These are phyloP conservation scores for Saimiri boliviensis DNA, from an alignment of 2,113 vertebrate species.

Conservation along the genomic window DNA sequence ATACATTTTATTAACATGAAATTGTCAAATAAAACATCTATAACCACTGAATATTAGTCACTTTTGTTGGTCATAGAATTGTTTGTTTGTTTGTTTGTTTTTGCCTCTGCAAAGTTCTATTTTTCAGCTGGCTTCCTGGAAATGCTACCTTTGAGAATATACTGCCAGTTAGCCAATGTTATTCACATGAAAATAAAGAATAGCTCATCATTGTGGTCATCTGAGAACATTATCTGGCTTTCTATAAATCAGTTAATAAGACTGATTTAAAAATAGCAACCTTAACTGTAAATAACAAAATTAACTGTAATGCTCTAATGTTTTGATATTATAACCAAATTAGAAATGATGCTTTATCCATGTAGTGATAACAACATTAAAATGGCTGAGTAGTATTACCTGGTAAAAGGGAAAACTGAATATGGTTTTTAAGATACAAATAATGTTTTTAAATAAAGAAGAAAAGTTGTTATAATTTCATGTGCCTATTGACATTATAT, in stretches of 20 bases:
- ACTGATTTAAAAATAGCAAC: background rate
- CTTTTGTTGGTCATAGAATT: background rate
- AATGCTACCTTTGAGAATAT: background rate
- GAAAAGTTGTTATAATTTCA: background rate
- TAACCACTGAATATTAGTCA: background rate
- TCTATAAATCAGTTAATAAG: background rate
- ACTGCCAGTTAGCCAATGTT: background rate
- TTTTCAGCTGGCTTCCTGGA: background rate
- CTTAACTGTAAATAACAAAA: background rate
- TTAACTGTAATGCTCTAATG: background rate
- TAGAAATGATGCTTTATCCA: background rate
- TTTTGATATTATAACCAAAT: background rate
- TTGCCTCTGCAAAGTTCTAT: background rate
- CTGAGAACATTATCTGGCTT: background rate
- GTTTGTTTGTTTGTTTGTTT: too few species aligned
- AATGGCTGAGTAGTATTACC: background rate
- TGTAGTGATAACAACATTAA: background rate
- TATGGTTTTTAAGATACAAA: background rate
- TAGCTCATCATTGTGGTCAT: background rate
- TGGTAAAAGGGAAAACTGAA: background rate
- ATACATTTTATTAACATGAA: background rate
- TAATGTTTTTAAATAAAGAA: conserved; percentile 6
- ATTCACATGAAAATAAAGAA: background rate
- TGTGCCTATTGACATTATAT: background rate
- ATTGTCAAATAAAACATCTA: background rate